Evolutionary conservation across 2,888 invertebrate genomes (phyloP), one percentile per base, ranked within the genome.

Genomic region (Alentia gelatinosa): DNA sequence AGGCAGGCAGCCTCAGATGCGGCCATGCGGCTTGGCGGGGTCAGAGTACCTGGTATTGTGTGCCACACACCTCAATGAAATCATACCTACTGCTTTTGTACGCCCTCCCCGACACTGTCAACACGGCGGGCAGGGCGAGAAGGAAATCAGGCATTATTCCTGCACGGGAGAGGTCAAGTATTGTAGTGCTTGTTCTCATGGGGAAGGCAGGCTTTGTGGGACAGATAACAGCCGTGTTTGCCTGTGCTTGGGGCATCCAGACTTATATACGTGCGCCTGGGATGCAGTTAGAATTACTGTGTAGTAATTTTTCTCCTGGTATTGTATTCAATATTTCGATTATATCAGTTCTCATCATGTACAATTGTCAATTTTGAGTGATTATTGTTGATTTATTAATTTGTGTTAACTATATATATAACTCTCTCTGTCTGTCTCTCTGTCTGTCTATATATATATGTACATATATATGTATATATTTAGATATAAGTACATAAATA

Each of bases 131-230:
- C 37, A 0, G 39, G 19, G 26, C 40, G 83, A 83, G 40, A 40
- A 83, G 83, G 83, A 83, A 83, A 83, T 83, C 83, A 40, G 83
- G 83, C 83, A 83, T 83, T 83, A 83, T 83, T 83, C 30, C 40
- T 19, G 15, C 39, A 15, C 7, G 40, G 83, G 83, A 83, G 9
- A 83, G 83, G 83, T 83, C 83, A 83, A 83, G 83, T 40, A 83
- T 83, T 83, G 83, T 83, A 40, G 35, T 83, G 37, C 35, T 83
- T 83, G 83, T 40, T 83, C 83, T 7, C 37, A 7, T 1, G 39
- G 26, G 39, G 83, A 35, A 39, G 37, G 68, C 30, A 12, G 68
- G 7, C 40, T 26, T 83, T 83, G 83, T 83, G 37, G 23, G 12
- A 12, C 83, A 23, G 7, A 19, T 83, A 12, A 83, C 83, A 83